Conservation (phyloP, 2,797 vertebrate species). For the Bovichtus variegatus region DNA sequence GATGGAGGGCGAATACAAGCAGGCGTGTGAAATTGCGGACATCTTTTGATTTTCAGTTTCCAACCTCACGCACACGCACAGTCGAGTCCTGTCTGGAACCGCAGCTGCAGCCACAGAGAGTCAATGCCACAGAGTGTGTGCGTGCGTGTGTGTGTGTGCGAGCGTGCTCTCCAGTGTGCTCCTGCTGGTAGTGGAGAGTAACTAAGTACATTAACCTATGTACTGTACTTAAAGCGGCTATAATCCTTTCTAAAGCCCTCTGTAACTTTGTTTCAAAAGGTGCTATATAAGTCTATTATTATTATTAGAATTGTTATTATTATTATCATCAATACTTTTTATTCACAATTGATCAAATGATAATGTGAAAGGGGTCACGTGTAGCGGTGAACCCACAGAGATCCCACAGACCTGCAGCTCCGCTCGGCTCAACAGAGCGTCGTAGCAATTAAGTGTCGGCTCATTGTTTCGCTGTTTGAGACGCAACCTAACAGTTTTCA, state of each 20-base stretch:
- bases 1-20: slow-evolving; percentile 1
- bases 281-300: background rate
- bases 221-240: background rate
- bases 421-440: background rate
- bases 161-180: background rate
- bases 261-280: background rate
- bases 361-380: background rate
- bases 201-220: background rate
- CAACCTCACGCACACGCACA: slow-evolving; percentile 38
- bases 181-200: background rate
- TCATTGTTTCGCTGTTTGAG: background rate
- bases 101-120: slow-evolving; percentile 24
- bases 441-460: background rate
- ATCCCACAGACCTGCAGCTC: background rate
- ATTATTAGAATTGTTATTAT: background rate
- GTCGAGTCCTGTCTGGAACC: slow-evolving; percentile 56
- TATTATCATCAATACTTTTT: background rate
- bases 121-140: slow-evolving; percentile 37
- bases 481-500: background rate
- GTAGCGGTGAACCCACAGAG: background rate
- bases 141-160: background rate
- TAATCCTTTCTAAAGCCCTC: background rate
- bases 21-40: slow-evolving; percentile 23
- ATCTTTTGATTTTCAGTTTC: slow-evolving; percentile 15
- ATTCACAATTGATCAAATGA: background rate